phyloP scores from a whole-genome alignment of 2,888 invertebrate species.

The Cyclophora albipunctata region DNA sequence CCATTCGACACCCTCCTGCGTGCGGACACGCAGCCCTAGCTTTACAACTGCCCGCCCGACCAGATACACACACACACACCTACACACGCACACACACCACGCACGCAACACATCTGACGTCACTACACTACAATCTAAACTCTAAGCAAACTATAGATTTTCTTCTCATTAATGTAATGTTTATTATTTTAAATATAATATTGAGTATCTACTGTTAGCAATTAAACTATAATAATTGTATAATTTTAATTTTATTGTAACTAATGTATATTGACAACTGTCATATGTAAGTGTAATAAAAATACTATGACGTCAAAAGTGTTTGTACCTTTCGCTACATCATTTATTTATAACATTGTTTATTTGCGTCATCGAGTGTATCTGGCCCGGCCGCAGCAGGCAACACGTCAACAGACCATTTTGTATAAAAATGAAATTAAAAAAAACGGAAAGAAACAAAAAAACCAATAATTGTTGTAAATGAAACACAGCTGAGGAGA shows the following conservation, averaged over 20 bases:
- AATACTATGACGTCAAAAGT: no score
- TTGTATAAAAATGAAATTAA: constrained; percentile 35
- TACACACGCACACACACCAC: neutral
- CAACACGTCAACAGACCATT: constrained; percentile 52
- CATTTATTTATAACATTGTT: no score
- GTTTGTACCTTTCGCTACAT: no score
- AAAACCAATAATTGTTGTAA: constrained; percentile 18
- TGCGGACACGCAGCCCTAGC: constrained; percentile 51
- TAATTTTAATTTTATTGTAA: neutral
- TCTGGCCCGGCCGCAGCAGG: constrained; percentile 54
- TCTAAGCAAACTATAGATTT: neutral
- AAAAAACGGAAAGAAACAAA: constrained; percentile 10
- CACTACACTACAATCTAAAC: neutral
- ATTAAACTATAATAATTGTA: neutral
- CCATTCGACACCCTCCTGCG: constrained; percentile 71
- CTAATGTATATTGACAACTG: constrained; percentile 12
- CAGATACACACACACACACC: constrained; percentile 27
- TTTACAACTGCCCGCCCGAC: constrained; percentile 39
- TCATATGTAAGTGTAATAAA: no score
- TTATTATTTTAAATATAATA: no score
- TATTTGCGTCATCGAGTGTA: constrained; percentile 30
- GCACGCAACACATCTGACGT: neutral
- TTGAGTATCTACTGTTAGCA: neutral
- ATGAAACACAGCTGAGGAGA: constrained; percentile 27
- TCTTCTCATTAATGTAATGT: neutral